Evolutionary conservation across 2,113 vertebrate genomes (phyloP), one percentile per base, ranked within the genome.

Genomic region (Megalops atlanticus): DNA sequence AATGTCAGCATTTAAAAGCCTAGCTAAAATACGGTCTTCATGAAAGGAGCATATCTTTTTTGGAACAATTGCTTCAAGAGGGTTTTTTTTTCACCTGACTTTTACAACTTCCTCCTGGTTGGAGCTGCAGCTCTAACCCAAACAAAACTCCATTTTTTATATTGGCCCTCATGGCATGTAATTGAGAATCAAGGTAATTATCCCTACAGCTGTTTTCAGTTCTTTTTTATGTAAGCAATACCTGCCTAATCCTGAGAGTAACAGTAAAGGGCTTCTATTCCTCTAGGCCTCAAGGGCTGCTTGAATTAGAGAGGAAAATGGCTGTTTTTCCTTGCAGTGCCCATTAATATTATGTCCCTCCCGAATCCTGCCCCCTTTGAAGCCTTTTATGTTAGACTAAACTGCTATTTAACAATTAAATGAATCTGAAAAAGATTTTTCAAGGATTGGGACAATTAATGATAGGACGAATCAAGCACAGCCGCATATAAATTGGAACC

Each of bases 151-250:
- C 90, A 92, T 95, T 96, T 94, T 97, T 95, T 92, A 94, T 95
- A 95, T 94, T 96, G 92, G 94, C 92, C 95, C 94, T 93, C 95
- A 92, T 87, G 92, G 94, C 93, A 94, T 95, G 96, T 96, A 95
- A 95, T 93, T 95, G 95, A 96, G 95, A 95, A 94, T 95, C 92
- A 94, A 96, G 93, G 94, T 96, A 97, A 97, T 95, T 96, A 95
- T 94, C 93, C 88, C 93, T 95, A 94, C 95, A 96, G 95, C 95
- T 96, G 95, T 95, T 95, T 96, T 94, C 93, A 95, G 96, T 96
- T 97, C 95, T 94, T 93, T 96, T 95, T 96, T 96, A 97, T 94
- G 95, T 96, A 96, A 96, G 94, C 94, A 96, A 97, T 96, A 97
- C 94, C 95, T 95, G 93, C 91, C 93, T 96, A 96, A 96, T 96